Evolutionary conservation across 2,888 invertebrate genomes (phyloP).

Genomic region (Drosophila macrospina): DNA sequence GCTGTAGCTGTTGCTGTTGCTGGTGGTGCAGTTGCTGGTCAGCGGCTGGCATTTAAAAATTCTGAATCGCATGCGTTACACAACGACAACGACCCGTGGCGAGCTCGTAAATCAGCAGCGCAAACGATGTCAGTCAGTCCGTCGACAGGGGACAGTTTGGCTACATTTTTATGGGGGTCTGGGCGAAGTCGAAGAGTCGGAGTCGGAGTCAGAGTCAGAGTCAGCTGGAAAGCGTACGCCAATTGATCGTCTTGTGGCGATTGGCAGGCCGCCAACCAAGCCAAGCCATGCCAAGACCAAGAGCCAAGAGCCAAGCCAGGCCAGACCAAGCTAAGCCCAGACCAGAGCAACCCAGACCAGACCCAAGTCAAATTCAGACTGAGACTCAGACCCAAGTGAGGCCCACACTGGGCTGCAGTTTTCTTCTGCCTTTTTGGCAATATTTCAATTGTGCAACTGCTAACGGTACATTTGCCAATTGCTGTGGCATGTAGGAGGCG

Average conservation of each 20-base stretch:
- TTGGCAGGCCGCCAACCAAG: slow-evolving; percentile 68
- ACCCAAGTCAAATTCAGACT: slow-evolving; percentile 16
- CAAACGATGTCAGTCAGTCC: slow-evolving; percentile 73
- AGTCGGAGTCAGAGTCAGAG: slow-evolving; percentile 10
- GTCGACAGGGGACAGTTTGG: slow-evolving; percentile 26
- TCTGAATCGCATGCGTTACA: slow-evolving; percentile 82
- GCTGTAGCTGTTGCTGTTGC: slow-evolving; percentile 37
- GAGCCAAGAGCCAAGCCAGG: not conserved
- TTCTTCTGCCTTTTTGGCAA: slow-evolving; percentile 62
- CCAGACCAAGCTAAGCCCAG: not conserved
- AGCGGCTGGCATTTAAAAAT: slow-evolving; percentile 75
- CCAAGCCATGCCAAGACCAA: slow-evolving; percentile 15
- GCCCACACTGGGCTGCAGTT: slow-evolving; percentile 64
- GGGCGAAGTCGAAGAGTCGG: slow-evolving; percentile 4
- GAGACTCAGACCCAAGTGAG: slow-evolving; percentile 37
- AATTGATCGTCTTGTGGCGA: slow-evolving; percentile 76
- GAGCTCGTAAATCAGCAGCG: slow-evolving; percentile 83
- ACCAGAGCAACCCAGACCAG: not conserved
- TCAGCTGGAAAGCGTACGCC: slow-evolving; percentile 62
- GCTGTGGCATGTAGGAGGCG: slow-evolving; percentile 65
- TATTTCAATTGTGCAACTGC: slow-evolving; percentile 77
- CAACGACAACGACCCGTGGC: slow-evolving; percentile 76
- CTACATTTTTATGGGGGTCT: slow-evolving; percentile 35
- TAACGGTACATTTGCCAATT: slow-evolving; percentile 67
- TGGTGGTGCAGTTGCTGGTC: slow-evolving; percentile 61